phyloP scores from a whole-genome alignment of 64 coral and sea anemone genomes.

The Actinia tenebrosa region DNA sequence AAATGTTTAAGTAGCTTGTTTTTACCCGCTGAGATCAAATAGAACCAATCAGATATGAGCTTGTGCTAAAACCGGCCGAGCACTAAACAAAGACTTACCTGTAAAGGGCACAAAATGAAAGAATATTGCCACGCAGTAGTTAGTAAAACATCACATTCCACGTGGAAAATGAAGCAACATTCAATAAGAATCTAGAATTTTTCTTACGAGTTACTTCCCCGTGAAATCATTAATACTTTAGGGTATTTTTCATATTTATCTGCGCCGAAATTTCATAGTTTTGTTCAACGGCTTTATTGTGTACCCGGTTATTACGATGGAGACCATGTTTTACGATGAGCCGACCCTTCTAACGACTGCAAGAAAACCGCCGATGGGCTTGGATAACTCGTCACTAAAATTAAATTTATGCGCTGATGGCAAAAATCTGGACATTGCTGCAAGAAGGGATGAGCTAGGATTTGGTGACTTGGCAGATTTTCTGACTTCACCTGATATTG shows the following conservation, averaged over 20 bases:
- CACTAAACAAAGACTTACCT: neutral
- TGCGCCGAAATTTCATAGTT: neutral
- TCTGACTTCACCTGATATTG: constrained; percentile 74
- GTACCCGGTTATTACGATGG: neutral
- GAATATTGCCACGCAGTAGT: neutral
- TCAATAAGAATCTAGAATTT: constrained; percentile 7
- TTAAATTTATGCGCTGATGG: constrained; percentile 54
- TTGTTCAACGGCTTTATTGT: neutral
- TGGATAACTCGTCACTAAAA: neutral
- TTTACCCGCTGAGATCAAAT: constrained; percentile 1
- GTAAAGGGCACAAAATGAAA: neutral
- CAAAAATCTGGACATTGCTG: constrained; percentile 29
- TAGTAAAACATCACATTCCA: constrained; percentile 3
- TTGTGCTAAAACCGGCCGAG: neutral
- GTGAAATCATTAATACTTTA: neutral
- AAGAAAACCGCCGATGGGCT: neutral
- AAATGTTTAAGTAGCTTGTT: constrained; percentile 16
- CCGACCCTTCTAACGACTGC: neutral
- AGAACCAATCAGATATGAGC: neutral
- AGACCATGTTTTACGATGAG: constrained; percentile 17
- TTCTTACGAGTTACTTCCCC: neutral
- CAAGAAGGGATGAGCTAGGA: constrained; percentile 41
- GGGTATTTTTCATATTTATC: neutral
- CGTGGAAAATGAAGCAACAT: constrained; percentile 15
- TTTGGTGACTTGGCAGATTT: constrained; percentile 65